These are phyloP conservation scores for Leptarthrus brevirostris DNA, from an alignment of 2,888 invertebrate genomes.

Conservation along the genomic window DNA sequence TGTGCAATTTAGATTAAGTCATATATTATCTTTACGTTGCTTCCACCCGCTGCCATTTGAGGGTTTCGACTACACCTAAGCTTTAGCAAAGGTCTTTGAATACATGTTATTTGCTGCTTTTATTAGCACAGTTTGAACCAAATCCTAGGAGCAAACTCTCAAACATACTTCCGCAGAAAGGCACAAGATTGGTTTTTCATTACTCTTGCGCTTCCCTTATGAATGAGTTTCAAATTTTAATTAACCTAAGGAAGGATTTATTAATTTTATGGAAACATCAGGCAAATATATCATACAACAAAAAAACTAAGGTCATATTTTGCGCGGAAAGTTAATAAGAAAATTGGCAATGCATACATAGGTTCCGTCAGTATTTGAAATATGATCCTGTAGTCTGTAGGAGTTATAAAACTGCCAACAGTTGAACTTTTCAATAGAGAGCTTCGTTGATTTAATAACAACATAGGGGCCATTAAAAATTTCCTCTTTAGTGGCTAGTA, in stretches of 20 bases:
- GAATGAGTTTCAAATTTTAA: conserved; percentile 22
- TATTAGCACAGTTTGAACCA: conserved; percentile 22
- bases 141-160: conserved; percentile 17
- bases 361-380: too few relatives aligned
- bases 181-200: conserved; percentile 21
- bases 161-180: not conserved
- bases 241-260: conserved; percentile 4
- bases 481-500: too few relatives aligned
- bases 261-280: too few relatives aligned
- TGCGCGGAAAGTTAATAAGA: too few relatives aligned
- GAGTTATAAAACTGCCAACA: too few relatives aligned
- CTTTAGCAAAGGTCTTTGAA: not conserved
- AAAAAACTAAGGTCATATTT: too few relatives aligned
- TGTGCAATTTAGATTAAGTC: not conserved
- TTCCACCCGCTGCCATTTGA: not conserved
- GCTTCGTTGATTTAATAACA: too few relatives aligned
- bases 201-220: conserved; percentile 1
- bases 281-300: too few relatives aligned
- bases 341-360: too few relatives aligned
- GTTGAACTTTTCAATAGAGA: too few relatives aligned
- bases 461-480: too few relatives aligned
- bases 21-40: not conserved
- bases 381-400: too few relatives aligned
- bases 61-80: not conserved
- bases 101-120: conserved; percentile 9